Conservation (phyloP, 53 echinoderm and acorn worm species). For the Crossaster papposus region DNA sequence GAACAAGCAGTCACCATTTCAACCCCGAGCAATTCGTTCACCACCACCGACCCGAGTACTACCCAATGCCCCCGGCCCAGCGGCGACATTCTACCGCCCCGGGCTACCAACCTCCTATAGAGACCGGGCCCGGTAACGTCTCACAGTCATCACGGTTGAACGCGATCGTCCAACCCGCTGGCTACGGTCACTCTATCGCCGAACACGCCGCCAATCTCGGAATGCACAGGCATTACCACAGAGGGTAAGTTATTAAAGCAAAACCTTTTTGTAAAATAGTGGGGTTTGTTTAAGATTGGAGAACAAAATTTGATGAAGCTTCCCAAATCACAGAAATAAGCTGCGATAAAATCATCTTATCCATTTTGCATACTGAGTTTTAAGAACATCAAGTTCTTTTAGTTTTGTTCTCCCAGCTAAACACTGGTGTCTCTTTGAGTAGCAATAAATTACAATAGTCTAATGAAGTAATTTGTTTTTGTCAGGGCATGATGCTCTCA, state of each 20-base stretch:
- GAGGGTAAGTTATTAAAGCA: constrained; percentile 41
- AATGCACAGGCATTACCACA: constrained; percentile 31
- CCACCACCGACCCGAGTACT: constrained; percentile 25
- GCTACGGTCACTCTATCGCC: constrained; percentile 84
- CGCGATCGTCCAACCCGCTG: constrained; percentile 77
- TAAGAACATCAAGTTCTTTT: no score
- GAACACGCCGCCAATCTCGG: constrained; percentile 51
- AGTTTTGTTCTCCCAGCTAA: no score
- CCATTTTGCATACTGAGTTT: no score
- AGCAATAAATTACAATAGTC: no score
- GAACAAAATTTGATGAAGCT: not conserved
- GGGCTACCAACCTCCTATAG: constrained; percentile 40
- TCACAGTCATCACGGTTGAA: constrained; percentile 21
- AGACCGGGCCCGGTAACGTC: not conserved
- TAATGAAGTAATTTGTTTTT: no score
- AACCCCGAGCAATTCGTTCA: constrained; percentile 17
- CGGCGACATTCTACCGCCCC: not conserved
- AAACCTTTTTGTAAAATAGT: not conserved
- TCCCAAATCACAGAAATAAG: no score
- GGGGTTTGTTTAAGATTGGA: not conserved
- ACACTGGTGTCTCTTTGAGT: no score
- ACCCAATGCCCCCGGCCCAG: constrained; percentile 1
- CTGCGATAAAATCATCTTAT: no score
- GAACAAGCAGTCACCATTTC: constrained; percentile 15
- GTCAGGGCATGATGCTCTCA: no score